phyloP scores from a whole-genome alignment of 2,888 invertebrate genomes.

The Tiliacea citrago region DNA sequence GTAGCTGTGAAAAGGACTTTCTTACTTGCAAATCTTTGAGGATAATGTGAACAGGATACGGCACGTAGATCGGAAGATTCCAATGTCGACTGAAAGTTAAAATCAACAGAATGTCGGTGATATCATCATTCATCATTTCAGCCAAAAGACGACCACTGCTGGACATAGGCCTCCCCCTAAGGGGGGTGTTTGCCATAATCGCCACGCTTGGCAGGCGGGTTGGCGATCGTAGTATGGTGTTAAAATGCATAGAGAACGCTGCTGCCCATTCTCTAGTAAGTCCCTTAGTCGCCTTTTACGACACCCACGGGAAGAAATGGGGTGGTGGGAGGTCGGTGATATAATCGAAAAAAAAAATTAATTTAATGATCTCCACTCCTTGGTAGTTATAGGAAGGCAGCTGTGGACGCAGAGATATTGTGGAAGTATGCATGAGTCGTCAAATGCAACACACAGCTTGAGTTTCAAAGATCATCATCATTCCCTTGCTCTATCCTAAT shows the following conservation, averaged over 20 bases:
- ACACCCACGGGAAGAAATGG: no score
- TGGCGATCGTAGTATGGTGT: no score
- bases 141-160: no score
- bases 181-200: no score
- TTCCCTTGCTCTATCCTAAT: no score
- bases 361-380: neutral
- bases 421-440: neutral
- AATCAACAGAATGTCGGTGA: neutral
- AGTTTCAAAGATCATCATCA: neutral
- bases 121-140: no score
- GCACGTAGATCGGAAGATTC: neutral
- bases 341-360: neutral
- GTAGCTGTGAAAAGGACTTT: conserved; percentile 29
- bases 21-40: conserved; percentile 30
- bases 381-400: neutral
- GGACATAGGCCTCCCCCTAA: no score
- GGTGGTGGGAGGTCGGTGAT: no score
- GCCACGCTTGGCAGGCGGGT: no score
- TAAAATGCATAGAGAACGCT: no score
- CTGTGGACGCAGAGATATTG: neutral
- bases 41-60: conserved; percentile 35
- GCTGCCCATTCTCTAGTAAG: no score
- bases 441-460: neutral
- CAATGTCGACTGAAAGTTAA: neutral
- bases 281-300: no score